Evolutionary conservation across 2,888 invertebrate species (phyloP), one percentile per base, ranked within the genome.

Genomic region (Polietes domitor): DNA sequence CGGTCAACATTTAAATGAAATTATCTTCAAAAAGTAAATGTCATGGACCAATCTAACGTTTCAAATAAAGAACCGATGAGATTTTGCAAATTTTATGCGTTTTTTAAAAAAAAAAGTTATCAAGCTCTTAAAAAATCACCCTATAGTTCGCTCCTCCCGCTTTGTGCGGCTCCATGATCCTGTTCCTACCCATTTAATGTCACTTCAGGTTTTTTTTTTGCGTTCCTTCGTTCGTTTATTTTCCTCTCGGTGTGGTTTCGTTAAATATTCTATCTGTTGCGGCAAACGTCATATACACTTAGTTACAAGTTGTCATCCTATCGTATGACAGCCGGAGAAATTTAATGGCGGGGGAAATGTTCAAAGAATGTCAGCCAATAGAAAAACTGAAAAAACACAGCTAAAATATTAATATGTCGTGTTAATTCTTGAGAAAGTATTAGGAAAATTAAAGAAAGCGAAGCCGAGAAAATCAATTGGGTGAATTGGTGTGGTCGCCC

Each of bases 221-320:
- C 19, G 12, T 55, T 73, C 58, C 55, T 26, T 70, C n/a, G 71
- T 77, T 10, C 43, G 43, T 79, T 19, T 0, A 37, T 72, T 72
- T 12, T 76, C 61, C 53, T 71, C n/a, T n/a, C n/a, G n/a, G 10
- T 84, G 84, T 76, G 78, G 83, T 84, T 81, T 81, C 50, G 75
- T 84, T 81, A 81, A 81, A 81, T 78, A 84, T 84, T 84, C 84
- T 78, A 84, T 84, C 84, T 81, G 84, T 84, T 84, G 84, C 84
- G 84, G 84, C 81, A 78, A 81, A 84, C 80, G 84, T 84, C 84
- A 84, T 75, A 78, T 77, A 81, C 75, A n/a, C n/a, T n/a, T n/a
- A 81, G 84, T 84, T 84, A 84, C 84, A 81, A 78, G 72, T 76
- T 84, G 84, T 84, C 80, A 84, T 37, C 74, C 63, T 76, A 77